Conservation (phyloP, 2,888 invertebrate species). For the Philhelius pedissequus region DNA sequence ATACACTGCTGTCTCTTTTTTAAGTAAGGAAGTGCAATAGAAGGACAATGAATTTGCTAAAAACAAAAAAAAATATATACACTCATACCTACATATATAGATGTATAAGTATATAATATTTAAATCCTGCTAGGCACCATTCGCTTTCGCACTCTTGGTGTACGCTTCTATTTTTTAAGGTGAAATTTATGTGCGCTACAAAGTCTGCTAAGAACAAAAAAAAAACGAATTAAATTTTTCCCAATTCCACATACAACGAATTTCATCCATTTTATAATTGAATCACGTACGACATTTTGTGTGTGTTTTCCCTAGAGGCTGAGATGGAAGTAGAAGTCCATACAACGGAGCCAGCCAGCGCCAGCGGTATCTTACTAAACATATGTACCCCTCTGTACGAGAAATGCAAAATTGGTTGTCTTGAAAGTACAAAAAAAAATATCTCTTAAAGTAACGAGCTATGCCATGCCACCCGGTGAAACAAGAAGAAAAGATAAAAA, state of each 20-base stretch:
- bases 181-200: constrained; percentile 50
- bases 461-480: background rate
- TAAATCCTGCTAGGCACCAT: constrained; percentile 1
- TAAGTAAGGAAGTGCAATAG: constrained; percentile 53
- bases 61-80: background rate
- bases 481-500: background rate
- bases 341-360: no score
- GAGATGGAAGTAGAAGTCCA: background rate
- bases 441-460: constrained; percentile 3
- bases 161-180: constrained; percentile 24
- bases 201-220: constrained; percentile 1
- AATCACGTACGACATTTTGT: constrained; percentile 78
- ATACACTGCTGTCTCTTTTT: constrained; percentile 29
- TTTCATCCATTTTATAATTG: constrained; percentile 76
- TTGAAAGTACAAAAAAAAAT: constrained; percentile 10
- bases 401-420: constrained; percentile 60
- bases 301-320: constrained; percentile 46
- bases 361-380: background rate
- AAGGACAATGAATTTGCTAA: constrained; percentile 36
- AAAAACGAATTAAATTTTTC: constrained; percentile 42
- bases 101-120: background rate
- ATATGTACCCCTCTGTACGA: background rate
- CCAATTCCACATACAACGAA: constrained; percentile 31
- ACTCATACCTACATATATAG: background rate
- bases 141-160: constrained; percentile 25